Evolutionary conservation across 1,140 invertebrate species (phyloP).

Genomic region (Meloidogyne chitwoodi): DNA sequence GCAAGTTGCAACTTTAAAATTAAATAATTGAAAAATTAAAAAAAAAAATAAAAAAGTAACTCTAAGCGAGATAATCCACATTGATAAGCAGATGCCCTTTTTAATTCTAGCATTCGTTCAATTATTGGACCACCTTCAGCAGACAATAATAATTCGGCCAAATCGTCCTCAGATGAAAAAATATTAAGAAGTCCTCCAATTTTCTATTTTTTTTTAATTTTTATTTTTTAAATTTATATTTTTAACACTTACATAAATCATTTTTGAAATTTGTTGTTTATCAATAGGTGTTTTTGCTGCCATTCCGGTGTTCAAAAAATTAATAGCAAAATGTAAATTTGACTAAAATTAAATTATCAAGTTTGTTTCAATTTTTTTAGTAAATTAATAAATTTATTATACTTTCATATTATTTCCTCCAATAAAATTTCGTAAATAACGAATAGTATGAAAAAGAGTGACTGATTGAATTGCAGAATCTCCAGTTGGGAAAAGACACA

Average conservation of each 20-base stretch:
- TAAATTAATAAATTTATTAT: not conserved
- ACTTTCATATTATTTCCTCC: not conserved
- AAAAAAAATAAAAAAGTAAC: not conserved
- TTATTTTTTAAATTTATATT: not conserved
- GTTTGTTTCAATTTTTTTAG: not conserved
- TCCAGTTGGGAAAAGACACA: not conserved
- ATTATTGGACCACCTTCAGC: not conserved
- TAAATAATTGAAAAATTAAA: too few relatives aligned
- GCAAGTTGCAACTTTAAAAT: not conserved
- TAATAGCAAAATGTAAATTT: not conserved
- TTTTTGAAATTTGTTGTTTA: not conserved
- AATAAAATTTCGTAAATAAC: not conserved
- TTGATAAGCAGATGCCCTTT: not conserved
- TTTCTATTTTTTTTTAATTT: not conserved
- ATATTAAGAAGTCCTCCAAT: not conserved
- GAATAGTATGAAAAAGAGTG: not conserved
- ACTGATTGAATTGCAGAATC: not conserved
- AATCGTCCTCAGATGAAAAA: not conserved
- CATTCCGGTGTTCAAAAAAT: not conserved
- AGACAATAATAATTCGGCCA: not conserved
- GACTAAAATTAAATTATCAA: not conserved
- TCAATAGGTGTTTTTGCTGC: not conserved
- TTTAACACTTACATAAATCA: not conserved
- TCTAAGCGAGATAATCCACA: not conserved
- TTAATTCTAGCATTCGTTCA: not conserved